Base-by-base conservation (phyloP, 2,888 invertebrate species). In the Rhagonycha lutea region DNA sequence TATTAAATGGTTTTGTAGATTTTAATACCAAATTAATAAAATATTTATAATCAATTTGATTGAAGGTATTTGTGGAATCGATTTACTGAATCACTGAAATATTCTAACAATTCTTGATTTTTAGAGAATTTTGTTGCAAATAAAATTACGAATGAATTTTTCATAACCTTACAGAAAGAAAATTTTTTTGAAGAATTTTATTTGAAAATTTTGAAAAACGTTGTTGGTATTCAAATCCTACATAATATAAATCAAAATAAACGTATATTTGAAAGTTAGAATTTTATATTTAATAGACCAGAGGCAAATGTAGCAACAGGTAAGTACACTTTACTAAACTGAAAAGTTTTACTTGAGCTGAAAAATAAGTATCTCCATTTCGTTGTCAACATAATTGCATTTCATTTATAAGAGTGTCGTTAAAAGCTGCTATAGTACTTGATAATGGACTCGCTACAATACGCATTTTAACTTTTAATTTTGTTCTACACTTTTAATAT, bases 381-480 rank as follows among this genome's bases (percentile, higher is more conserved):
- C 69, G 62, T 63, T 73, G 73, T 73, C 60, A 62, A 63, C 63
- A 69, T 75, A 75, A 75, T 75, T 75, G 71, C 71, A 75, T 75
- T 75, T 75, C 68, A 70, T 68, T 68, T 70, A 28, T 14, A 68
- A 26, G 32, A 23, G 74, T 24, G 24, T 62, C 14, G 71, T 61
- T 75, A 68, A 75, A 71, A 70, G 74, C 74, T 60, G 68, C 70
- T 29, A 69, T 70, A 63, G 61, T 74, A 61, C 61, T 61, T 62
- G 73, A 14, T 29, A 32, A 73, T 73, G 73, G 73, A 73, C 18
- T 61, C 61, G 29, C 29, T 69, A 69, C 73, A 73, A 73, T 69
- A 63, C 61, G 72, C 61, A 67, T 69, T 69, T 69, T 69, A 14
- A 28, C 68, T 60, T 61, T 11, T 28, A 28, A 29, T 68, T 69